Conservation (phyloP, 2,888 invertebrate genomes). For the Platynereis dumerilii region DNA sequence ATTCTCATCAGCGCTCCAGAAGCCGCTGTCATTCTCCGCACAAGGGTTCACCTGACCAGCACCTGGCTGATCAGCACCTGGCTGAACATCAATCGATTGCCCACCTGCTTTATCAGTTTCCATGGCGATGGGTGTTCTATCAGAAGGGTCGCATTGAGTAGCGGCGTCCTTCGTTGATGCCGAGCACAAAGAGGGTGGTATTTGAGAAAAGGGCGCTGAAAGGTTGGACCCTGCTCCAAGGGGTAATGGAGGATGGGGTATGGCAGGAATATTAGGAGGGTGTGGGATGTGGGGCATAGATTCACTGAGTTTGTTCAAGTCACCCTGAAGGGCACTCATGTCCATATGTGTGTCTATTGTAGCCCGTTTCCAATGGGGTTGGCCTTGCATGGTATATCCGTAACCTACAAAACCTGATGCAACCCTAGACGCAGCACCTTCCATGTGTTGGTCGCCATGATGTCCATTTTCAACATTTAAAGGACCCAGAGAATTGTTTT, state of each 20-base stretch:
- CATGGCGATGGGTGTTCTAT: not conserved
- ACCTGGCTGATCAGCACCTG: not conserved
- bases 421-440: too few relatives aligned
- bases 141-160: not conserved
- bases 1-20: conserved; percentile 2
- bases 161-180: not conserved
- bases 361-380: not conserved
- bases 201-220: not conserved
- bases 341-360: not conserved
- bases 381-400: too few relatives aligned
- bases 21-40: not conserved
- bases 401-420: too few relatives aligned
- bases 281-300: not conserved
- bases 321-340: not conserved
- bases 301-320: not conserved
- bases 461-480: too few relatives aligned
- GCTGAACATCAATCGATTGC: not conserved
- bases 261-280: not conserved
- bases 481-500: too few relatives aligned
- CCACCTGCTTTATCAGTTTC: conserved; percentile 3
- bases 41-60: not conserved
- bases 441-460: too few relatives aligned
- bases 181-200: not conserved
- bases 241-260: not conserved
- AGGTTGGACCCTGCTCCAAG: not conserved